Base-by-base conservation (phyloP, 2,888 invertebrate genomes). In the Creontiades dilutus region DNA sequence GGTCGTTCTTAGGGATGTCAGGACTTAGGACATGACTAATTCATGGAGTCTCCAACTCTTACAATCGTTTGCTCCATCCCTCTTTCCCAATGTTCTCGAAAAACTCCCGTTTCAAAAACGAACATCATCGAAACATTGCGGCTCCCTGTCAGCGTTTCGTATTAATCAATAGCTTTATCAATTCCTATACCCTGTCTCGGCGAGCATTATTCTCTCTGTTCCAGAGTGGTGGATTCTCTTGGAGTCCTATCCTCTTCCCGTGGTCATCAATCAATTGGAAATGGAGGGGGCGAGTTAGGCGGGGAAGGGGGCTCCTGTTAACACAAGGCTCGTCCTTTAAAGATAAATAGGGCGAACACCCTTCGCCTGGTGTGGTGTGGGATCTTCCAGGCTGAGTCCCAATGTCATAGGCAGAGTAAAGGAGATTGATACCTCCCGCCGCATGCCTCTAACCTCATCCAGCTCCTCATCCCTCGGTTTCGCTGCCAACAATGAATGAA, bases 11-110 rank as follows among this genome's bases (percentile, higher is more conserved):
- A 57, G 57, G 55, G 78, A 27, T 88, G 48, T 55, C 76, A 55
- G 52, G 78, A 48, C 82, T 52, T 47, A 23, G 37, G 86, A 47
- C 88, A 88, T 88, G 88, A 88, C 88, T 88, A 88, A 88, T 88
- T 88, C 88, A 88, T 88, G 52, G 88, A 76, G 16, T 27, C 37
- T 61, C 61, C 7, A 37, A 37, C 85, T 85, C 85, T 61, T 61
- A 57, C 28, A n/a, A 11, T 76, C 68, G 46, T 48, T 55, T 86
- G 23, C 68, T 61, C n/a, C 68, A 19, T 68, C 68, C 68, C 27
- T 48, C 75, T 48, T 75, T 47, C 14, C 46, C 88, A 78, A 28
- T 76, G 76, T 88, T 78, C 52, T 16, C 47, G 7, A 46, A 75
- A 68, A 55, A n/a, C 16, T n/a, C 14, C 46, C 37, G 9, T 48